These are phyloP conservation scores for Gopherus evgoodei DNA, from an alignment of 2,113 vertebrate species.

Conservation along the genomic window DNA sequence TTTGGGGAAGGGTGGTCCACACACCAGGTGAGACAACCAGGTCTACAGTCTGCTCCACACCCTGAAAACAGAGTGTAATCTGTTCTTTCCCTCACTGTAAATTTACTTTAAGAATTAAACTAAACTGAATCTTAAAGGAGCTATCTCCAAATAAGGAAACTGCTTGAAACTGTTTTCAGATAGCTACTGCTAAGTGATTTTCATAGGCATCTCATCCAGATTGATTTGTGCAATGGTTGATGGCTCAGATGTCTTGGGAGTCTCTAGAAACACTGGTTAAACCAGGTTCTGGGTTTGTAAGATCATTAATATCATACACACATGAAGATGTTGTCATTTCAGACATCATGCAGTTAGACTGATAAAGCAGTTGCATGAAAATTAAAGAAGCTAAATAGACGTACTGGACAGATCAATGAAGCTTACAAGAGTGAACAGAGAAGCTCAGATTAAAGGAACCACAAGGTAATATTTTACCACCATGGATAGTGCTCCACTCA, in stretches of 20 bases:
- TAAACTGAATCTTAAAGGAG: background rate
- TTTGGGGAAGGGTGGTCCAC: background rate
- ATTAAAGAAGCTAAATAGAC: background rate
- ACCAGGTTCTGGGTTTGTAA: background rate
- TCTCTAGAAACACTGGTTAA: background rate
- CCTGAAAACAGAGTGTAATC: background rate
- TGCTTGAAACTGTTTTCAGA: background rate
- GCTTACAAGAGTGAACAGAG: background rate
- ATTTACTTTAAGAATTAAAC: constrained; percentile 14
- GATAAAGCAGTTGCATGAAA: background rate
- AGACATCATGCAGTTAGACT: background rate
- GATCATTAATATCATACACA: background rate
- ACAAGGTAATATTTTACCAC: background rate
- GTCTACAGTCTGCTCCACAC: background rate
- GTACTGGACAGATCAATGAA: background rate
- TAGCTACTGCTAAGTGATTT: background rate
- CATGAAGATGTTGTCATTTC: background rate
- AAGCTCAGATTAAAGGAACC: background rate
- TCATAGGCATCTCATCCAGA: background rate
- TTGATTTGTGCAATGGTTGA: background rate
- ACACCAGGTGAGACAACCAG: background rate
- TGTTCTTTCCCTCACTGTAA: constrained; percentile 11
- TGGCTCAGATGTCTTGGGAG: background rate
- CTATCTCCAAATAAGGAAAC: background rate
- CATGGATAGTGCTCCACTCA: background rate